Base-by-base conservation (phyloP, 2,888 invertebrate genomes). In the Aethes cnicana region DNA sequence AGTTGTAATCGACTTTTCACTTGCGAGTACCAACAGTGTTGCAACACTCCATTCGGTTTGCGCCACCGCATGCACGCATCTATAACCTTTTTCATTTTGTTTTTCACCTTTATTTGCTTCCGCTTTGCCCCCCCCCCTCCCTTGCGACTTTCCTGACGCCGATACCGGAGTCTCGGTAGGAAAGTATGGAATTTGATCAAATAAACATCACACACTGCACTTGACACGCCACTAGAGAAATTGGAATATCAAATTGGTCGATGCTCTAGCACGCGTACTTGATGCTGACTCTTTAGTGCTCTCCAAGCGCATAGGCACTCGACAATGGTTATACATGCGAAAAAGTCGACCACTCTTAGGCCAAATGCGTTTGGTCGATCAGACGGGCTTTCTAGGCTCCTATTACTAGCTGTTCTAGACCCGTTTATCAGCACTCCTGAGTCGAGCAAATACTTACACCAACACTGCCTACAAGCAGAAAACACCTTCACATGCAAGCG, bases 151-250 rank as follows among this genome's bases (percentile, higher is more conserved):
- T 89, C 90, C 90, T 88, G 84, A 84, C 76, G 77, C 89, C 86
- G 85, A 80, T 71, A 66, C 86, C 84, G 88, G 86, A 81, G 72
- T 83, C 86, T 84, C 80, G 74, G 74, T 84, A 83, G 87, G 80
- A 83, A 81, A 84, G 78, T 61, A 62, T 68, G 74, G 79, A 74
- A 81, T 84, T 84, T 82, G 84, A 84, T 77, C 86, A 87, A 86
- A 88, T 86, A 86, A 86, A 88, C 88, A 88, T 90, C 87, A 89
- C 89, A 88, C 88, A 79, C 69, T 80, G 89, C 89, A 90, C 89
- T 69, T 52, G 68, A 85, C 87, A 88, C 84, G 69, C 69, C 74
- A 70, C 65, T n/a, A n/a, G 56, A 72, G 64, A 68, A 69, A 72
- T 17, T 47, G 44, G 33, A 36, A 49, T 36, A n/a, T 32, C 17